phyloP scores from a whole-genome alignment of 2,888 invertebrate species.

The Taphrorychus bicolor region DNA sequence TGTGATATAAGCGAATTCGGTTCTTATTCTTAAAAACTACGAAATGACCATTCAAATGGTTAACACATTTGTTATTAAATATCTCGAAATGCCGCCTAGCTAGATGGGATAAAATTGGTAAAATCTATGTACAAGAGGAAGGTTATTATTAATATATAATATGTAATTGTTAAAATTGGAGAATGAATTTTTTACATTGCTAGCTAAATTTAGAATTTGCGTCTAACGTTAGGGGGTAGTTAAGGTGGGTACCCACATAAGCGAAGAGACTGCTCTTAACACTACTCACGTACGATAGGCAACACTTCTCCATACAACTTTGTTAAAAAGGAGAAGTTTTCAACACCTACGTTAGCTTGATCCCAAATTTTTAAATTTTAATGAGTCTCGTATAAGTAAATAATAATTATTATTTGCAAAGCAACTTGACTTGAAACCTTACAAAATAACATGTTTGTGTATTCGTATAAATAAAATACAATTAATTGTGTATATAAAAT shows the following conservation, averaged over 20 bases:
- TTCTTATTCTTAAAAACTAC: neutral
- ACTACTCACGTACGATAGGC: too few species aligned
- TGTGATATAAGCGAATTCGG: neutral
- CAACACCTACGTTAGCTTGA: slow-evolving; percentile 44
- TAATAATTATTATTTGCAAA: neutral
- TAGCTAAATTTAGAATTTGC: slow-evolving; percentile 33
- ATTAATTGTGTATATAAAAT: neutral
- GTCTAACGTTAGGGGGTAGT: slow-evolving; percentile 19
- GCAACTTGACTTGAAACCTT: too few species aligned
- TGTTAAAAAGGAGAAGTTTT: neutral
- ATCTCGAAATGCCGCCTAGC: slow-evolving; percentile 23
- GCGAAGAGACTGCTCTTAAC: too few species aligned
- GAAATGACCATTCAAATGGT: slow-evolving; percentile 29
- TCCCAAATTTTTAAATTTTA: slow-evolving; percentile 47
- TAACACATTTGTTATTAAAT: slow-evolving; percentile 32
- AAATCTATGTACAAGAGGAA: slow-evolving; percentile 17
- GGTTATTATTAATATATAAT: too few species aligned
- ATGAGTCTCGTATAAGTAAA: neutral
- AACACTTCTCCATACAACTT: too few species aligned
- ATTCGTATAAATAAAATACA: neutral
- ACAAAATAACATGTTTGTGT: too few species aligned
- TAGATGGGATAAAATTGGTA: slow-evolving; percentile 10
- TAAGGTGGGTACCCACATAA: neutral
- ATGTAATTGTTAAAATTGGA: neutral
- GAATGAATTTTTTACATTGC: slow-evolving; percentile 8